Conservation (phyloP, 2,113 vertebrate species). For the Notothenia coriiceps region DNA sequence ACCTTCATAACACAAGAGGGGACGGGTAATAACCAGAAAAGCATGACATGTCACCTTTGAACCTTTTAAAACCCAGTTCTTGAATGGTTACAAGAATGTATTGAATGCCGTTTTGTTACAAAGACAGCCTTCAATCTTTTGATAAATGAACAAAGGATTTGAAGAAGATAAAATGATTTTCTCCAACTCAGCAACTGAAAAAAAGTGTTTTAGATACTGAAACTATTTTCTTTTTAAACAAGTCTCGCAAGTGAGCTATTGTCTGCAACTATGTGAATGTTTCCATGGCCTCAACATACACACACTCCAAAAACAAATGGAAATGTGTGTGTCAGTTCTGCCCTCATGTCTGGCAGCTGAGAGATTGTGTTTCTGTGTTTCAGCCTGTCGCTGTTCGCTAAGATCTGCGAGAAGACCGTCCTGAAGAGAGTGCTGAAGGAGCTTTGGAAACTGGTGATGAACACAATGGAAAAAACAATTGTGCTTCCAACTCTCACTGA, state of each 20-base stretch:
- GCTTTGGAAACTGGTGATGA: constrained; percentile 98
- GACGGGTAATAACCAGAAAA: too few species aligned
- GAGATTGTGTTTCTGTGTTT: constrained; percentile 37
- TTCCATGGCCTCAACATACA: neutral
- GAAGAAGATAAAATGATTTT: neutral
- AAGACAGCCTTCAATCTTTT: neutral
- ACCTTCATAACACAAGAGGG: too few species aligned
- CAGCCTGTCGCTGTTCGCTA: constrained; percentile 96
- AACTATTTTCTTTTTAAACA: neutral
- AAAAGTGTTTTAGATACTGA: neutral
- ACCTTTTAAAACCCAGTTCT: neutral
- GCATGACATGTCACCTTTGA: too few species aligned
- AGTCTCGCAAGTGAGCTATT: neutral
- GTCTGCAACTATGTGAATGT: neutral
- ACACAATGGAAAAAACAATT: constrained; percentile 98
- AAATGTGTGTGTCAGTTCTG: neutral
- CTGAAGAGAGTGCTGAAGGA: constrained; percentile 97
- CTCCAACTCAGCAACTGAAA: neutral
- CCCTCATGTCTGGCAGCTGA: constrained; percentile 43
- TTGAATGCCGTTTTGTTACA: neutral
- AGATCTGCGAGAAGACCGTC: constrained; percentile 99
- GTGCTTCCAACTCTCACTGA: constrained; percentile 95
- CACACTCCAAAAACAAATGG: neutral
- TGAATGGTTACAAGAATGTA: neutral
- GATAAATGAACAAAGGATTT: neutral